A percentile compares a stretch with the other conserved stretches of the same genome.
Conservation (phyloP, 2,888 invertebrate genomes). For the Syritta pipiens region DNA sequence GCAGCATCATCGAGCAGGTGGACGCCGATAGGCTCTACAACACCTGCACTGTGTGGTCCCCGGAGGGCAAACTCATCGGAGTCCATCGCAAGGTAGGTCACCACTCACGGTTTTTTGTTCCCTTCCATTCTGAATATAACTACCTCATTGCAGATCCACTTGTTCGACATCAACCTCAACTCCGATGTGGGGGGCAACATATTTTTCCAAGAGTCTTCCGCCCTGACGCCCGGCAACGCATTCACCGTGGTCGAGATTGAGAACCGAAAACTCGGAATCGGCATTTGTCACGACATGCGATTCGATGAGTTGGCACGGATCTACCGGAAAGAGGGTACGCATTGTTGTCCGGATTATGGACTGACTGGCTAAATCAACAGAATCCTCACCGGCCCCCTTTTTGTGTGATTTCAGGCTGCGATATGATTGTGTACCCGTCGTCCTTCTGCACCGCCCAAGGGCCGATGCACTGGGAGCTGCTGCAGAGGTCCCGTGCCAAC, state of each 20-base stretch:
- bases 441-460: constrained; percentile 87
- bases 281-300: constrained; percentile 97
- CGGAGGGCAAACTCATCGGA: constrained; percentile 87
- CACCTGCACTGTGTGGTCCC: constrained; percentile 92
- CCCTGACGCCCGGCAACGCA: constrained; percentile 87
- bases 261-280: constrained; percentile 89
- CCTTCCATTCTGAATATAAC: no score
- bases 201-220: constrained; percentile 93
- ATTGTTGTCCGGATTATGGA: not conserved
- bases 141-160: constrained; percentile 92
- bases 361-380: no score
- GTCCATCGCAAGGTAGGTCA: constrained; percentile 88
- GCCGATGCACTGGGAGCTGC: constrained; percentile 94
- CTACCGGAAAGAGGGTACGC: constrained; percentile 82
- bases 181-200: constrained; percentile 87
- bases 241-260: constrained; percentile 87
- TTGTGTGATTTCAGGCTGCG: constrained; percentile 86
- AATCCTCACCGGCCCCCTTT: no score
- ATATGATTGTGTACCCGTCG: constrained; percentile 93
- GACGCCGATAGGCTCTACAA: constrained; percentile 86
- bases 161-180: constrained; percentile 92
- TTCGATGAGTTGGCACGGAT: constrained; percentile 92
- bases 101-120: not conserved
- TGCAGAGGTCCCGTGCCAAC: constrained; percentile 89
- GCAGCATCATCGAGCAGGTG: constrained; percentile 91